Evolutionary conservation across 2,888 invertebrate genomes (phyloP).

Genomic region (Drosophila falleni): DNA sequence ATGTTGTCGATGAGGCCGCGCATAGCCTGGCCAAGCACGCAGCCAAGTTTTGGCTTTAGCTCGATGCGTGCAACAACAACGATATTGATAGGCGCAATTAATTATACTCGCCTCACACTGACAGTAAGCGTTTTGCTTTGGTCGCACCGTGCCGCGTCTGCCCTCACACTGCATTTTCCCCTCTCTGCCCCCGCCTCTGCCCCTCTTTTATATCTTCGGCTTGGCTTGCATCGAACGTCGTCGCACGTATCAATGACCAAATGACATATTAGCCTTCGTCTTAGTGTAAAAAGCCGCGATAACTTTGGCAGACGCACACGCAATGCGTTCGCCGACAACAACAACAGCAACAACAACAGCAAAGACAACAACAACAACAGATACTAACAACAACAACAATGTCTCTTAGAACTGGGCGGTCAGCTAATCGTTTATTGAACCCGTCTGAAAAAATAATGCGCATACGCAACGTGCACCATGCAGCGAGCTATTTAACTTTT

Average conservation of each 20-base stretch:
- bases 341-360: constrained; percentile 20
- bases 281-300: constrained; percentile 82
- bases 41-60: constrained; percentile 53
- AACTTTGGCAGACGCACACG: constrained; percentile 78
- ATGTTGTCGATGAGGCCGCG: constrained; percentile 53
- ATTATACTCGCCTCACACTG: constrained; percentile 80
- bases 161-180: constrained; percentile 31
- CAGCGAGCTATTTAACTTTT: constrained; percentile 38
- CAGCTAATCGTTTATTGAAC: constrained; percentile 80
- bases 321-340: constrained; percentile 45
- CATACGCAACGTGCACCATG: constrained; percentile 77
- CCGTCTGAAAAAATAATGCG: constrained; percentile 70
- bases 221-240: constrained; percentile 52
- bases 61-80: constrained; percentile 58
- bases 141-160: constrained; percentile 47
- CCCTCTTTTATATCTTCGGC: constrained; percentile 6
- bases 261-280: constrained; percentile 82
- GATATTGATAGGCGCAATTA: constrained; percentile 82
- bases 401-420: constrained; percentile 65
- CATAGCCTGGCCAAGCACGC: constrained; percentile 43
- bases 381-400: constrained; percentile 17
- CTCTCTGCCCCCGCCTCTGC: neutral
- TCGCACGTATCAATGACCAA: constrained; percentile 81
- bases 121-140: constrained; percentile 82
- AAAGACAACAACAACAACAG: constrained; percentile 23